Evolutionary conservation across 2,888 invertebrate genomes (phyloP).

Genomic region (Anthoptus insignis): DNA sequence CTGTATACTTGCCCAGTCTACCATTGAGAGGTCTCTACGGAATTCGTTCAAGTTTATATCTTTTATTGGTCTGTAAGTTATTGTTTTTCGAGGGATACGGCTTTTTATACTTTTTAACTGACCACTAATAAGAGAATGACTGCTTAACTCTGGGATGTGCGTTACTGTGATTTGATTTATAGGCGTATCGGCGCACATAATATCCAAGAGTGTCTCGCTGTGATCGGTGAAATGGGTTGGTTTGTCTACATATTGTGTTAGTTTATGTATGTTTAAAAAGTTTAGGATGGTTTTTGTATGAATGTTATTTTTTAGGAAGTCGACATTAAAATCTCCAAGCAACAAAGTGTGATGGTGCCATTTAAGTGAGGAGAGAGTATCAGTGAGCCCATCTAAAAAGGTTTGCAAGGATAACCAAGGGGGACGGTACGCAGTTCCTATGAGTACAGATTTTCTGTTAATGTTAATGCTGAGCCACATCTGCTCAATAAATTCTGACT

Average conservation of each 20-base stretch:
- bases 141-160: too few relatives aligned
- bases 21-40: background rate
- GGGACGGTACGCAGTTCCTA: slow-evolving; percentile 41
- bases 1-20: background rate
- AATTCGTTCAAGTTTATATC: background rate
- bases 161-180: too few relatives aligned
- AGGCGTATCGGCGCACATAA: background rate
- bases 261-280: background rate
- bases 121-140: too few relatives aligned
- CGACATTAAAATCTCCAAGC: background rate
- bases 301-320: background rate
- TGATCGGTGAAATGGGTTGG: background rate
- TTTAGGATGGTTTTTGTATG: background rate
- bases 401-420: slow-evolving; percentile 28
- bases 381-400: too few relatives aligned
- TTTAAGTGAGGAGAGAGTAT: too few relatives aligned
- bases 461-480: slow-evolving; percentile 18
- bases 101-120: too few relatives aligned
- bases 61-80: slow-evolving; percentile 1
- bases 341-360: too few relatives aligned
- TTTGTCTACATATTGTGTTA: background rate
- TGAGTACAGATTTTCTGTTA: slow-evolving; percentile 9
- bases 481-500: background rate
- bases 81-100: too few relatives aligned
- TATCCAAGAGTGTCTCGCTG: background rate